phyloP scores from a whole-genome alignment of 2,113 vertebrate genomes.

The Pteropus alecto region DNA sequence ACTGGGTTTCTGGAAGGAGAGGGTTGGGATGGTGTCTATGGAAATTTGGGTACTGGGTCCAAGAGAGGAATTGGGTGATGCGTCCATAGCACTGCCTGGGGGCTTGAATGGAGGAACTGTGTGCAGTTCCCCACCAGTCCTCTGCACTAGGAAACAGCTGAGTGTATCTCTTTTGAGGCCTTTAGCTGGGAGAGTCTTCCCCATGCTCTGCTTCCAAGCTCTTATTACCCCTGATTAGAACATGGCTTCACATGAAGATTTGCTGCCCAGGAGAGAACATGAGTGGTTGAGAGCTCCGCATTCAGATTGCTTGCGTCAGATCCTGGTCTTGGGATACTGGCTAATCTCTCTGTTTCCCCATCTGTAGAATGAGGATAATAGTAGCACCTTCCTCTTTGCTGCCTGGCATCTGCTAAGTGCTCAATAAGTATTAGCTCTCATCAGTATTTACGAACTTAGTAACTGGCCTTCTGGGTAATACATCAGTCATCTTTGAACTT shows the following conservation, averaged over 20 bases:
- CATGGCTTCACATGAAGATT: not conserved
- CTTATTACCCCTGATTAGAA: not conserved
- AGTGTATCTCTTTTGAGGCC: not conserved
- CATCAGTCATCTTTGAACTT: constrained; percentile 5
- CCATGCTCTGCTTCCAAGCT: not conserved
- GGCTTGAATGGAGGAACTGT: not conserved
- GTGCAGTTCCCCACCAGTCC: not conserved
- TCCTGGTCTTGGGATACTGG: not conserved
- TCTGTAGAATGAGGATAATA: not conserved
- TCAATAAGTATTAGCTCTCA: not conserved
- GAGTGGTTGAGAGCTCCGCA: not conserved
- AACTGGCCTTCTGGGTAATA: not conserved
- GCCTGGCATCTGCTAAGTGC: not conserved
- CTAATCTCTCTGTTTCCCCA: not conserved
- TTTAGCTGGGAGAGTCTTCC: not conserved
- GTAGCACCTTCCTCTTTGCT: not conserved
- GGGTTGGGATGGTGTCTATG: not conserved
- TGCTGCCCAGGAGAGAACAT: constrained; percentile 9
- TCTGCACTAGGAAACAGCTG: not conserved
- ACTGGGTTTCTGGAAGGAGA: constrained; percentile 21
- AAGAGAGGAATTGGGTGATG: not conserved
- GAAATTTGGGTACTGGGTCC: not conserved
- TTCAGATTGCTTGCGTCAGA: not conserved
- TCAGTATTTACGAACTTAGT: not conserved
- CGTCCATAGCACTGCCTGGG: not conserved